A percentile compares a stretch with the other conserved stretches of the same genome.
phyloP scores from a whole-genome alignment of 2,113 vertebrate species.

The Cricetomys ansorgei region DNA sequence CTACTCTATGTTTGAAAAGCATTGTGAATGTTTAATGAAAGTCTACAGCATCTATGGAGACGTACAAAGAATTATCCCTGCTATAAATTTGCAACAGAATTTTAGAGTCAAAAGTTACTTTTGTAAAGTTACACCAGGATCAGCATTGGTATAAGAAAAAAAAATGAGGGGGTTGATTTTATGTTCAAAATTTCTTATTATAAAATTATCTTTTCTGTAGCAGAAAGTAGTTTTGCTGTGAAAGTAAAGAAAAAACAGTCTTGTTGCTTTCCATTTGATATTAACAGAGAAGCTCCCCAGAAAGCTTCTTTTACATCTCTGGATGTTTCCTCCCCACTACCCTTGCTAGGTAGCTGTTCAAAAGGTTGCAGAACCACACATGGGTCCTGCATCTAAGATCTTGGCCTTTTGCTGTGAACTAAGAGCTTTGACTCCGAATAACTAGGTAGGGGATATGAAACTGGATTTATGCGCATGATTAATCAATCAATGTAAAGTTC shows the following conservation, averaged over 20 bases:
- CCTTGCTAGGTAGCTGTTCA: neutral
- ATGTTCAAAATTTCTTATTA: slow-evolving; percentile 25
- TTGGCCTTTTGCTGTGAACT: neutral
- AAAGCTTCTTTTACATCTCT: neutral
- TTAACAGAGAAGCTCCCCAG: neutral
- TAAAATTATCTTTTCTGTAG: slow-evolving; percentile 3
- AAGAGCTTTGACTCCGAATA: neutral
- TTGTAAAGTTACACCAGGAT: slow-evolving; percentile 7
- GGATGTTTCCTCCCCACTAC: rapidly evolving
- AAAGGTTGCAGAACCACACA: neutral
- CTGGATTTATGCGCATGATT: neutral
- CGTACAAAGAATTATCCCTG: neutral
- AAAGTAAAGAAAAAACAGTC: slow-evolving; percentile 23
- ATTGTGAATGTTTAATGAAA: slow-evolving; percentile 66
- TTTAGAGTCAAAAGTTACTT: slow-evolving; percentile 46
- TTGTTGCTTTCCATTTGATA: neutral
- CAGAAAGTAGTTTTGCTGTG: slow-evolving; percentile 12
- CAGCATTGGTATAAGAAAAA: neutral
- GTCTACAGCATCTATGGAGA: neutral
- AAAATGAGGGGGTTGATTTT: neutral
- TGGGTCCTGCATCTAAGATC: neutral
- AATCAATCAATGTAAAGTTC: neutral
- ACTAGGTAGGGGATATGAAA: neutral
- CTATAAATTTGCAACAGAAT: slow-evolving; percentile 42
- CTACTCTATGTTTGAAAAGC: slow-evolving; percentile 8